phyloP scores from a whole-genome alignment of 2,113 vertebrate genomes.

The Mesembrinibis cayennensis region DNA sequence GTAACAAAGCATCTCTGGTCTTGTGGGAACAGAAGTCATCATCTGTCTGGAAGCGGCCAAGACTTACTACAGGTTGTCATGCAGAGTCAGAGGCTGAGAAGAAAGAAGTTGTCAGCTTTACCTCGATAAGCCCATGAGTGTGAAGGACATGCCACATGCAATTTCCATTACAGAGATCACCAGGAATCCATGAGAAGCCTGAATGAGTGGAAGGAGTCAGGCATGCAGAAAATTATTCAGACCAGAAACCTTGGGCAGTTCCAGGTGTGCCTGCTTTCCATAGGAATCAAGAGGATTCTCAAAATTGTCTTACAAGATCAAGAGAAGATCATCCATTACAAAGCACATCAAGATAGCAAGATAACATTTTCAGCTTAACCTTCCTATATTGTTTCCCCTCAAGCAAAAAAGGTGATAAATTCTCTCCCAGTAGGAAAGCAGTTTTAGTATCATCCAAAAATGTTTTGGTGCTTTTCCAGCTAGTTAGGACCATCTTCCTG shows the following conservation, averaged over 20 bases:
- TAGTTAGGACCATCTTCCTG: neutral
- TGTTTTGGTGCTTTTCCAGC: neutral
- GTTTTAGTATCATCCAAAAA: neutral
- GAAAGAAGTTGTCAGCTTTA: slow-evolving; percentile 3
- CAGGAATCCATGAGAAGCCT: neutral
- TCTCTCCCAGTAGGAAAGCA: neutral
- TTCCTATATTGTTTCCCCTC: neutral
- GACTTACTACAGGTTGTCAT: neutral
- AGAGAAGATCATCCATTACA: neutral
- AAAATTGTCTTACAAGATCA: neutral
- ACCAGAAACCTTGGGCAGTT: neutral
- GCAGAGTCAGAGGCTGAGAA: slow-evolving; percentile 15
- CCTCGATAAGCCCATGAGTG: slow-evolving; percentile 59
- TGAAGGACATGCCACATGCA: slow-evolving; percentile 52
- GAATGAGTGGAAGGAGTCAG: neutral
- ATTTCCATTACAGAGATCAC: slow-evolving; percentile 30
- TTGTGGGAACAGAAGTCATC: neutral
- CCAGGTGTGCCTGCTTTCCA: neutral
- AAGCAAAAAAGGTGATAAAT: neutral
- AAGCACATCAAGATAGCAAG: neutral
- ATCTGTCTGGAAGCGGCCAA: neutral
- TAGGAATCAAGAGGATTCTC: neutral
- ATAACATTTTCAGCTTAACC: neutral
- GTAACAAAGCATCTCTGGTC: neutral
- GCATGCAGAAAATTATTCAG: neutral